phyloP scores from a whole-genome alignment of 2,113 vertebrate genomes.

The Stigmatopora argus region DNA sequence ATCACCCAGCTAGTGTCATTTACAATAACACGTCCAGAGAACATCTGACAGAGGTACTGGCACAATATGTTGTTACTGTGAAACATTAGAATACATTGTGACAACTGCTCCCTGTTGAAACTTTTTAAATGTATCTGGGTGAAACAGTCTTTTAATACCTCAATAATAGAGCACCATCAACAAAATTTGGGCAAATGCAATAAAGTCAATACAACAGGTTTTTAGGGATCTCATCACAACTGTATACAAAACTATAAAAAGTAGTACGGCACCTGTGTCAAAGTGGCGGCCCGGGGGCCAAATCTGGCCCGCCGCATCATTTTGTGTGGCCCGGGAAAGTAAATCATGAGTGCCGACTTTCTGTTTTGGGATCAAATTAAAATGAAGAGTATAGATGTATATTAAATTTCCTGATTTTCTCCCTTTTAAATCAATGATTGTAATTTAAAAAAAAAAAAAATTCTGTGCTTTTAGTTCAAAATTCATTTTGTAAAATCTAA shows the following conservation, averaged over 20 bases:
- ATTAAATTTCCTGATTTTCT: too few relatives aligned
- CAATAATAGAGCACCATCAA: neutral
- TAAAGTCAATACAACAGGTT: neutral
- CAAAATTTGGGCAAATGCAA: neutral
- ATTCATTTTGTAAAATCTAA: too few relatives aligned
- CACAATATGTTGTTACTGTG: constrained; percentile 11
- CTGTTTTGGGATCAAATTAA: too few relatives aligned
- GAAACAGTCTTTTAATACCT: neutral
- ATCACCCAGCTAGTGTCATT: constrained; percentile 19
- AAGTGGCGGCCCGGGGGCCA: too few relatives aligned
- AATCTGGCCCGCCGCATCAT: too few relatives aligned
- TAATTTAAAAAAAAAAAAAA: too few relatives aligned
- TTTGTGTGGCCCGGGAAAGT: too few relatives aligned
- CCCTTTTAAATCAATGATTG: too few relatives aligned
- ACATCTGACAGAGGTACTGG: neutral
- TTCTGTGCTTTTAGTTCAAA: too few relatives aligned
- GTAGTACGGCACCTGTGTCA: too few relatives aligned
- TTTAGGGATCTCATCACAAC: neutral
- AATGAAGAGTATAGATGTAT: too few relatives aligned
- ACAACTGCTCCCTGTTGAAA: neutral
- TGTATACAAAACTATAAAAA: neutral
- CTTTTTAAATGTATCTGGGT: neutral
- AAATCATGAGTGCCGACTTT: too few relatives aligned
- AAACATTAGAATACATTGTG: constrained; percentile 7
- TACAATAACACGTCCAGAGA: constrained; percentile 9